Percentiles rank a stretch among this genome's conserved stretches.
Evolutionary conservation across 2,113 vertebrate genomes (phyloP).

Genomic region (Syrmaticus mikado): DNA sequence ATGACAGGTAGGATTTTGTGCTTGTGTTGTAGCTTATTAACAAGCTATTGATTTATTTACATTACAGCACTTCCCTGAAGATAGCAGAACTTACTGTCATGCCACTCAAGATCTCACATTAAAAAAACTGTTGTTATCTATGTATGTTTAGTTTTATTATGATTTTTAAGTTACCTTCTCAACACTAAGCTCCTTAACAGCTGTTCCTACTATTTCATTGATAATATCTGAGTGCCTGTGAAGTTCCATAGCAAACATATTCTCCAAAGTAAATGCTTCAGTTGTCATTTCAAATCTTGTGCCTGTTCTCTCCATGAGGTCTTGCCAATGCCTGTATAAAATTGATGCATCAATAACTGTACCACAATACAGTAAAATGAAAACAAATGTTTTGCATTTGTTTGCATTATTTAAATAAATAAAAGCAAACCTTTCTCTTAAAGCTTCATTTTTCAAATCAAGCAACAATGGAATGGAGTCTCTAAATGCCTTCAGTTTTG

Average conservation of each 20-base stretch:
- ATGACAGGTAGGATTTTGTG: neutral
- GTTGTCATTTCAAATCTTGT: conserved; percentile 90
- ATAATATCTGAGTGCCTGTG: conserved; percentile 86
- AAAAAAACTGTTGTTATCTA: neutral
- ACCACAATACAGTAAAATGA: neutral
- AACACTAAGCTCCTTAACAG: conserved; percentile 92
- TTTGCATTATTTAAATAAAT: neutral
- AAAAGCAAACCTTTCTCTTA: conserved; percentile 89
- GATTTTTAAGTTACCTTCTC: conserved; percentile 84
- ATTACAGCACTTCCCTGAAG: neutral
- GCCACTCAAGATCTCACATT: neutral
- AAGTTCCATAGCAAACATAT: conserved; percentile 97
- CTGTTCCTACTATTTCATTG: conserved; percentile 87
- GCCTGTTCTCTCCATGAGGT: conserved; percentile 88
- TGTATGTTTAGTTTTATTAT: neutral
- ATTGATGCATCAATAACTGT: neutral
- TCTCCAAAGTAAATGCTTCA: conserved; percentile 92
- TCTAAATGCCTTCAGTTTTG: conserved; percentile 90
- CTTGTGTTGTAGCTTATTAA: neutral
- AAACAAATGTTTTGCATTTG: neutral
- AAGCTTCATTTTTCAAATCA: conserved; percentile 93
- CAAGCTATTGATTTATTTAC: neutral
- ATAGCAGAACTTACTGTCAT: neutral
- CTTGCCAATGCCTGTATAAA: conserved; percentile 89
- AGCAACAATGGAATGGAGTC: conserved; percentile 91